A percentile compares a stretch with the other conserved stretches of the same genome.
These are phyloP conservation scores for Rousettus madagascariensis DNA, from an alignment of 2,797 vertebrate genomes.

Conservation along the genomic window DNA sequence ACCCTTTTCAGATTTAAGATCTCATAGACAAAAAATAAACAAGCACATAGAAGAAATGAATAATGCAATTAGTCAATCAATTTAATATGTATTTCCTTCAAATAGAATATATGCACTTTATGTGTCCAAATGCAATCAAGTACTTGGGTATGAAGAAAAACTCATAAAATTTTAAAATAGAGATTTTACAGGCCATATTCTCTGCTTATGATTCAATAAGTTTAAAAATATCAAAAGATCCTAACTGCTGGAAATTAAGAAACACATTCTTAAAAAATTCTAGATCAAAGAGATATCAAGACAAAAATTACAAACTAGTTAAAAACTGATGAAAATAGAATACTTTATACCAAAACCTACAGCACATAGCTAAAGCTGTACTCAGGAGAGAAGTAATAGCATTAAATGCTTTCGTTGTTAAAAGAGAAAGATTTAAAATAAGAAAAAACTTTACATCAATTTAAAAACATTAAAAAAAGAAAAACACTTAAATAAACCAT, in stretches of 20 bases:
- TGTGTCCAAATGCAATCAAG: neutral
- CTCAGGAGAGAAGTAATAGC: neutral
- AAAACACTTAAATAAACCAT: neutral
- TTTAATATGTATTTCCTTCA: slow-evolving; percentile 34
- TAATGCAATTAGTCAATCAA: neutral
- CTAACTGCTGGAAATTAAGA: slow-evolving; percentile 16
- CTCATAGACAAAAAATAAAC: slow-evolving; percentile 8
- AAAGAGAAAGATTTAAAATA: neutral
- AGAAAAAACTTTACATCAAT: neutral
- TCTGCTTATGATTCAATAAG: neutral
- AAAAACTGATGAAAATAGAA: neutral
- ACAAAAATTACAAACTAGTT: neutral
- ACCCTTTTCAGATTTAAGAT: neutral
- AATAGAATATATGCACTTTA: neutral
- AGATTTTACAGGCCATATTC: neutral
- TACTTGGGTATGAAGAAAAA: slow-evolving; percentile 8
- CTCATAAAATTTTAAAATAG: slow-evolving; percentile 1
- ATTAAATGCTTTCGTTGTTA: neutral
- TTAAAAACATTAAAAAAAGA: neutral
- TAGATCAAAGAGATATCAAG: slow-evolving; percentile 7
- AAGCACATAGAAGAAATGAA: slow-evolving; percentile 18
- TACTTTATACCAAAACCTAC: slow-evolving; percentile 9
- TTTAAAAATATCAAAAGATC: neutral
- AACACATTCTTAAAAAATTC: neutral
- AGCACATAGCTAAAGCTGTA: neutral